These are phyloP conservation scores for Frankliniella fusca DNA, from an alignment of 2,888 invertebrate genomes.

Conservation along the genomic window DNA sequence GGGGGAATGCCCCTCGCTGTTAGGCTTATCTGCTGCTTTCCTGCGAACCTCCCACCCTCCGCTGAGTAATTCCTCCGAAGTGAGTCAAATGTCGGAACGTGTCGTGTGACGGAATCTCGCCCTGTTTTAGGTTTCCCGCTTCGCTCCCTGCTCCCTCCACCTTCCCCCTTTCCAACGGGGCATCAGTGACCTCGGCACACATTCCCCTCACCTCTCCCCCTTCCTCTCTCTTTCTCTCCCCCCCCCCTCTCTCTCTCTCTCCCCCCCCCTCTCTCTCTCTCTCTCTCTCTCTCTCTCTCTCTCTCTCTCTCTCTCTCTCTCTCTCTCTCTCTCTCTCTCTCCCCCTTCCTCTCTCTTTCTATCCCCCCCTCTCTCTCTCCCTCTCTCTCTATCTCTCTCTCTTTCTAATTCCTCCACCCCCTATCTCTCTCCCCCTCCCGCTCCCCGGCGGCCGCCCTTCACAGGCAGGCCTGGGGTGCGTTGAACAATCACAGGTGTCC, in stretches of 20 bases:
- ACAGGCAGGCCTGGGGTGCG: no score
- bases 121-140: no score
- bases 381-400: not conserved
- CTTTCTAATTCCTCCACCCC: not conserved
- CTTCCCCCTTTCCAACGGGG: not conserved
- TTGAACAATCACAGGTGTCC: no score
- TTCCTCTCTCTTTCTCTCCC: not conserved
- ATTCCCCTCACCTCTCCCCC: not conserved
- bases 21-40: no score
- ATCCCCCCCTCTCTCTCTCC: not conserved
- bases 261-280: not conserved
- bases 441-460: no score
- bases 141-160: no score
- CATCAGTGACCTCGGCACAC: no score
- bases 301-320: conserved; percentile 1
- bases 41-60: no score
- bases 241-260: not conserved
- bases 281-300: not conserved
- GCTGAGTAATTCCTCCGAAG: no score
- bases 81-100: no score
- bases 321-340: not conserved
- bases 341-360: not conserved
- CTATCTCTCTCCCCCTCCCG: not conserved
- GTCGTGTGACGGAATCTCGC: no score
- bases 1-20: no score